Conservation (phyloP, 2,113 vertebrate species). For the Pelvicachromis taeniatus region DNA sequence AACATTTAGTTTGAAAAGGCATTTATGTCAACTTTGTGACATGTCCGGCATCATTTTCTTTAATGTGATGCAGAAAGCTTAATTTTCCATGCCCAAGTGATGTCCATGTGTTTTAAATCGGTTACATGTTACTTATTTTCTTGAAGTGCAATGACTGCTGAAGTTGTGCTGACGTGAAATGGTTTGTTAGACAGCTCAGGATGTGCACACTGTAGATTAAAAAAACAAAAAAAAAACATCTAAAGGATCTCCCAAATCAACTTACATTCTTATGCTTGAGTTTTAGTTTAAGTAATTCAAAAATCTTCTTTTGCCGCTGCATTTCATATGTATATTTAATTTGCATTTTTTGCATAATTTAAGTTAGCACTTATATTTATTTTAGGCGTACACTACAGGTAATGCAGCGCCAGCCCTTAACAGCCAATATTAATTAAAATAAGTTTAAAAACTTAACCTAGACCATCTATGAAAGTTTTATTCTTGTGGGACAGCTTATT, state of each 20-base stretch:
- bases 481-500: slow-evolving; percentile 69
- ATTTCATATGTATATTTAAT: background rate
- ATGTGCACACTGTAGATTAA: background rate
- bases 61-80: background rate
- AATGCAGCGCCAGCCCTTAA: background rate
- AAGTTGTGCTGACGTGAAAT: background rate
- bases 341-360: background rate
- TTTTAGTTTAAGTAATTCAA: background rate
- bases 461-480: slow-evolving; percentile 67
- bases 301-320: background rate
- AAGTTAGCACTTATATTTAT: background rate
- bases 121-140: background rate
- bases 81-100: background rate
- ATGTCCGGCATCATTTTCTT: background rate
- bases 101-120: slow-evolving; percentile 20
- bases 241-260: background rate
- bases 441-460: slow-evolving; percentile 60
- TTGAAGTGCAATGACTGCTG: background rate
- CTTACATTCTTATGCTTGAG: too few relatives aligned
- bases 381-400: background rate
- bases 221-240: background rate
- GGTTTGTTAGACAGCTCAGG: background rate
- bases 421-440: slow-evolving; percentile 46
- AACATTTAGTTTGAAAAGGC: background rate
- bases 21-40: background rate